Evolutionary conservation across 2,888 invertebrate species (phyloP), one percentile per base, ranked within the genome.

Genomic region (Synergus japonicus): DNA sequence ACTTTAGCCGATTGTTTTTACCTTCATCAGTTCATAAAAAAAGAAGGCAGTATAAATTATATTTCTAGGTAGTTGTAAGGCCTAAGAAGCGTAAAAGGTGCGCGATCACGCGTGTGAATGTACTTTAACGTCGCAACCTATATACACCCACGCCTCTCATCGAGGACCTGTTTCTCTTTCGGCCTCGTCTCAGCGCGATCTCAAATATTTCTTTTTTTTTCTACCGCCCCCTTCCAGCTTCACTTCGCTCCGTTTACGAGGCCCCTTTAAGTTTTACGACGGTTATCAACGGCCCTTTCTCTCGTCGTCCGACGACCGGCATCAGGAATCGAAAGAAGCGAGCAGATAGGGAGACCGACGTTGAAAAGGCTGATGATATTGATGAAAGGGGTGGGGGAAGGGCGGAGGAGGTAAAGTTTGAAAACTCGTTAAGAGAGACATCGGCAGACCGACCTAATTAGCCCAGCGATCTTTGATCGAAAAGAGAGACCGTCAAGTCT

Each of bases 181-280:
- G 83, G 81, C 18, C 78, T 64, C 58, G 81, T 15, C 78, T 64
- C 58, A 77, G 54, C 78, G 54, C 76, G 69, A 64, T 64, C 29
- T 18, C 64, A 54, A 76, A 76, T 63, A 58, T 65, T 76, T 69
- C 73, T 44, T 58, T n/a, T 79, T 81, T 81, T 64, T 85, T 86
- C 86, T 87, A 86, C 85, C 85, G 84, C 85, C 84, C 85, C 86
- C 83, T 83, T 83, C 82, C 86, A 85, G 86, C 86, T 88, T 87
- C 84, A 43, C 41, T 43, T 66, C 66, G 43, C 43, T 86, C 83
- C 87, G 87, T 89, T 91, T 90, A 90, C 89, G 89, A 90, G 90
- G 85, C 86, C 85, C 78, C 82, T 88, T 87, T 88, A 86, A 87
- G 88, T 91, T 91, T 91, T 89, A 91, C 89, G 90, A 89, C 85